Base-by-base conservation (phyloP, 2,797 vertebrate species). In the Lacerta bilineata region DNA sequence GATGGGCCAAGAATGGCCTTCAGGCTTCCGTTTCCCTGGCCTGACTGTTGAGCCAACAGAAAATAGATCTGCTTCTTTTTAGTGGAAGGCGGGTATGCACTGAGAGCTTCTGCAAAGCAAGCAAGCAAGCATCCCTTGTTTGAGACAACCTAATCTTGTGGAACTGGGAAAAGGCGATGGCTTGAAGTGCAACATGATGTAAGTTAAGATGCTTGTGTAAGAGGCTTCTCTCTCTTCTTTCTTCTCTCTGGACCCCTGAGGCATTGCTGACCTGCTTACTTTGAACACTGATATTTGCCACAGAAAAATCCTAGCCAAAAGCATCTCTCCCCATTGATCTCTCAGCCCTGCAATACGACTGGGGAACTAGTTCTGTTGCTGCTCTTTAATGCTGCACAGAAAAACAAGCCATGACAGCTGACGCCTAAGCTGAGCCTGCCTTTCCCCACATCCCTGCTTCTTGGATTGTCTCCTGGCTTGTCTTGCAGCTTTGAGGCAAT, bases 401-500 rank as follows among this genome's bases (percentile, higher is more conserved):
- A 90, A 55, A 90, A 59, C 90, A 74, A 33, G 1, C 74, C 4
- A 10, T 1, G 15, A 90, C 87, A 90, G 91, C 84, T 71, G 0
- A 81, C 87, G 0, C 81, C 87, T 80, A 89, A 69, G 41, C 89
- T 74, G 77, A 1, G 90, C 83, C 77, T 0, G 88, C 72, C 18
- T 92, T 95, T 90, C 84, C 90, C 92, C 29, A 18, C 29, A 0
- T 76, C 76, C n/a, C 33, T 23, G 0, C 61, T 94, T 85, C 88
- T 87, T 90, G 84, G 90, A 93, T 79, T 82, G 90, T 88, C 93
- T 89, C 89, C 90, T 93, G 90, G 76, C 92, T 91, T 80, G 91
- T 86, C 88, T 91, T 92, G 9, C 76, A 86, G 93, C 88, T 80
- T 87, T 80, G 79, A 95, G 90, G 92, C 91, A 94, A 90, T 93